Evolutionary conservation across 2,888 invertebrate genomes (phyloP).

Genomic region (Smittia sp.): DNA sequence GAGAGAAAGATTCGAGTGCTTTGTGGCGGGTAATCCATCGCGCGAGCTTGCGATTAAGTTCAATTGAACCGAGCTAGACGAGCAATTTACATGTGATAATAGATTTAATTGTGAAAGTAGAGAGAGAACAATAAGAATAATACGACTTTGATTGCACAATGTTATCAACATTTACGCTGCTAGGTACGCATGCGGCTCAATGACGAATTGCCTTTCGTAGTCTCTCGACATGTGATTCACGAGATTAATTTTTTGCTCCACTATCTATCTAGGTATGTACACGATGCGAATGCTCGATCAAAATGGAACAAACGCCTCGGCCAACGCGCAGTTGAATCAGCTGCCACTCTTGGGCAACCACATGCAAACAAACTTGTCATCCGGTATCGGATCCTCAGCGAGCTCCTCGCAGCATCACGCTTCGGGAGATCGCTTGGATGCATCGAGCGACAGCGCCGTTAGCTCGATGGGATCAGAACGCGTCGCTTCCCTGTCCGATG

Average conservation of each 20-base stretch:
- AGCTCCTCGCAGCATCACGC: conserved; percentile 47
- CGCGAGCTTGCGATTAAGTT: background rate
- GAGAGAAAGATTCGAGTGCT: background rate
- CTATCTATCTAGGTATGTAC: conserved; percentile 69
- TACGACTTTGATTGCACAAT: conserved; percentile 23
- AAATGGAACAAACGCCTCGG: conserved; percentile 51
- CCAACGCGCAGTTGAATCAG: background rate
- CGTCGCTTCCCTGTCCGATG: conserved; percentile 82
- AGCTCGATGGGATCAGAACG: conserved; percentile 91
- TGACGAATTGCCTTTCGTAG: background rate
- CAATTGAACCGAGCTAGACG: background rate
- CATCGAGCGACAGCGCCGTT: conserved; percentile 86
- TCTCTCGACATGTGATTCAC: background rate
- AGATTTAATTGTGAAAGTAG: background rate
- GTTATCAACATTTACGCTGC: conserved; percentile 34
- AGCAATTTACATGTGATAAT: too few relatives aligned
- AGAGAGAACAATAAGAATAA: background rate
- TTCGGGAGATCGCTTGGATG: conserved; percentile 68
- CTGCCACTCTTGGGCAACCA: conserved; percentile 18
- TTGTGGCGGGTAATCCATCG: background rate
- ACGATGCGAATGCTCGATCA: conserved; percentile 76
- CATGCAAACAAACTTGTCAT: conserved; percentile 44
- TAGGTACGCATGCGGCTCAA: conserved; percentile 10
- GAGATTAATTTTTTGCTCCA: conserved; percentile 44
- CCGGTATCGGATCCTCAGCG: conserved; percentile 46